Evolutionary conservation across 2,888 invertebrate species (phyloP), one percentile per base, ranked within the genome.

Genomic region (Molorchus minor): DNA sequence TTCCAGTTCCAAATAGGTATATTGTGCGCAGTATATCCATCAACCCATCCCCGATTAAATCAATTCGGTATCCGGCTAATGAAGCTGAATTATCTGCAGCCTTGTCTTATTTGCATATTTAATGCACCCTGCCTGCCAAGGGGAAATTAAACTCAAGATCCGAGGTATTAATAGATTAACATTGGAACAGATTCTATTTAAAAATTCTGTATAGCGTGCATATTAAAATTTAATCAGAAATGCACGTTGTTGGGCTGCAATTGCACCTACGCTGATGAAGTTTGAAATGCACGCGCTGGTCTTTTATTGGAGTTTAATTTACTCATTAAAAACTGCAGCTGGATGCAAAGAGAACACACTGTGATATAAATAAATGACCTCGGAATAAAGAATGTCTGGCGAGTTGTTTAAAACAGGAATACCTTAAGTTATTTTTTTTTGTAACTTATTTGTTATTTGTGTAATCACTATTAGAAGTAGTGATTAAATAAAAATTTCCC

Each of bases 91-190:
- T 68, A 65, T 65, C 65, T 58, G 62, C 64, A 38, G 58, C 56
- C 65, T 56, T 61, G 63, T 60, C 62, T 59, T 59, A 60, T 68
- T 65, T 68, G 61, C 67, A 68, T 68, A 64, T 64, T 68, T 65
- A 61, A 68, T 62, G 62, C 57, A 62, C 61, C 53, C 53, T 41
- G 61, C 33, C 41, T 45, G 47, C 29, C 45, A 47, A 56, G 47
- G 61, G 49, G n/a, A n/a, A 56, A 61, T 61, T 61, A 56, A 55
- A 38, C 53, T 30, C 44, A 35, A 56, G 52, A 60, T 36, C 35
- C 33, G 40, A 51, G 56, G 52, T 47, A 56, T 60, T 60, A 56
- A 60, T 60, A 60, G 60, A 60, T 49, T 55, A 55, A 49, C 55
- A 38, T 25, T 38, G 49, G 17, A 16, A 38, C 29, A 17, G 49